Evolutionary conservation across 2,888 invertebrate genomes (phyloP).

Genomic region (Plutella xylostella): DNA sequence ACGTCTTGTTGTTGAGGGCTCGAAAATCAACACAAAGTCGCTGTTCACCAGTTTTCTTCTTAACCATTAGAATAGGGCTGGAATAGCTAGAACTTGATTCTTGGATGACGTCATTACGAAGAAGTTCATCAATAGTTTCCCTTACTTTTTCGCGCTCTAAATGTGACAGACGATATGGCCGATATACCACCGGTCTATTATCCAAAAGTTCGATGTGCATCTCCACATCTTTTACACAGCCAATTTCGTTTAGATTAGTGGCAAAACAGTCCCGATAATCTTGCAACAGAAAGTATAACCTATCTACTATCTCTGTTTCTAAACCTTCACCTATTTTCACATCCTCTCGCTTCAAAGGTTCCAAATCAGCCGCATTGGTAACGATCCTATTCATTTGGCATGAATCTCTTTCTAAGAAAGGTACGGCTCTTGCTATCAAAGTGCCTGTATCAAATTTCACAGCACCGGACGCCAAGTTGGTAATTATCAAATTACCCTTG

Average conservation of each 20-base stretch:
- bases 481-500: too few species aligned
- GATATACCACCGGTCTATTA: neutral
- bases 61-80: constrained; percentile 2
- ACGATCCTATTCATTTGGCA: too few species aligned
- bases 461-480: too few species aligned
- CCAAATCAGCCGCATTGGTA: too few species aligned
- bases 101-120: constrained; percentile 1
- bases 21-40: constrained; percentile 5
- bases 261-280: neutral
- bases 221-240: too few species aligned
- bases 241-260: neutral
- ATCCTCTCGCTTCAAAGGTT: too few species aligned
- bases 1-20: constrained; percentile 11
- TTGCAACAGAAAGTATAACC: too few species aligned
- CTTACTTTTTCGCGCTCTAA: neutral
- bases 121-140: constrained; percentile 1
- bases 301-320: too few species aligned
- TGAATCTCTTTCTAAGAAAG: too few species aligned
- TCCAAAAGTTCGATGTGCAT: neutral
- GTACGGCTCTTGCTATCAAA: too few species aligned
- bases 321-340: too few species aligned
- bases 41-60: neutral
- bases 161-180: neutral
- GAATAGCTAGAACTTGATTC: constrained; percentile 3
- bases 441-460: too few species aligned